Evolutionary conservation across 2,797 vertebrate genomes (phyloP).

Genomic region (Onychomys leucogaster): DNA sequence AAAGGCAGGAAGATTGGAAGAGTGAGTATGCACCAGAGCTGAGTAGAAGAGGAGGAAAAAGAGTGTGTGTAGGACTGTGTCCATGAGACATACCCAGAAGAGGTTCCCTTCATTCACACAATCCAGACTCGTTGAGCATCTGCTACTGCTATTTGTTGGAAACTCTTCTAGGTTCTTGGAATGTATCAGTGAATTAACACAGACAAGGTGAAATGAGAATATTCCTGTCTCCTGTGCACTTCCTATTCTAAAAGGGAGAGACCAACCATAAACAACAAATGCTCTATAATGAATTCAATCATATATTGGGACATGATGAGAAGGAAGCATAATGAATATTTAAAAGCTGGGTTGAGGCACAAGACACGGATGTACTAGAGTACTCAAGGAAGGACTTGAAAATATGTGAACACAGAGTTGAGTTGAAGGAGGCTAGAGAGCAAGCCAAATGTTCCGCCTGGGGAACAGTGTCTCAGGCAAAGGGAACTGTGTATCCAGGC

Average conservation of each 20-base stretch:
- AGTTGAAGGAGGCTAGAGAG: background rate
- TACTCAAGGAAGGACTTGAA: background rate
- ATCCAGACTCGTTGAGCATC: background rate
- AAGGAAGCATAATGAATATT: background rate
- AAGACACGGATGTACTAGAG: background rate
- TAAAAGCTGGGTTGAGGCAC: background rate
- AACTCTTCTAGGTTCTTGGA: background rate
- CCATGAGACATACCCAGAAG: background rate
- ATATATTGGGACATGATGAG: background rate
- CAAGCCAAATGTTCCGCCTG: fast-evolving
- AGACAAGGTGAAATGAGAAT: background rate
- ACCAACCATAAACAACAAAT: background rate
- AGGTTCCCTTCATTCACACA: background rate
- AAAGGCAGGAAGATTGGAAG: background rate
- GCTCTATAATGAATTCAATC: background rate
- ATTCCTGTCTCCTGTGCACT: background rate
- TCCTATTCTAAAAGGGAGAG: background rate
- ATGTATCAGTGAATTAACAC: background rate
- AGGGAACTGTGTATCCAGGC: background rate
- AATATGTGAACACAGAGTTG: background rate
- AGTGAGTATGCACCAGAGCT: background rate
- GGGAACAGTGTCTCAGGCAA: background rate
- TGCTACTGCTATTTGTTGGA: background rate
- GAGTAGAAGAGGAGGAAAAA: background rate
- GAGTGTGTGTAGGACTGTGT: background rate